Conservation (phyloP, 2,113 vertebrate species). For the Tiliqua scincoides region DNA sequence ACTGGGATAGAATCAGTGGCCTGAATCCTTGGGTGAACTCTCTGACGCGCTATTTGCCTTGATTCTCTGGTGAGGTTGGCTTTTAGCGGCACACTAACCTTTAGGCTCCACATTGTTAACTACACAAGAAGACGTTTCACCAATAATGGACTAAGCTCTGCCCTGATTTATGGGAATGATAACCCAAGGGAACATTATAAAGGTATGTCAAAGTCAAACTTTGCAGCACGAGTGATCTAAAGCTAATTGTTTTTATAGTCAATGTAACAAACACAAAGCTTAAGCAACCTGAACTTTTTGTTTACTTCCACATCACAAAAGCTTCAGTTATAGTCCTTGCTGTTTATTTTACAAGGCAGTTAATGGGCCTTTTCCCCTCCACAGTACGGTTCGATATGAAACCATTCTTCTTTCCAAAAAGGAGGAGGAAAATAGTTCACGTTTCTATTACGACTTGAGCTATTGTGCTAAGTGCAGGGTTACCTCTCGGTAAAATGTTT, state of each 20-base stretch:
- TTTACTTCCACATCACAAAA: slow-evolving; percentile 63
- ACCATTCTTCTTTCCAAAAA: slow-evolving; percentile 8
- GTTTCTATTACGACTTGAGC: neutral
- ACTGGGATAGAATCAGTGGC: neutral
- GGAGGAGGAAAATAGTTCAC: neutral
- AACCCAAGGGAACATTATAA: slow-evolving; percentile 24
- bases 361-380: slow-evolving; percentile 18
- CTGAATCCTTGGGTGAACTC: neutral
- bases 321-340: slow-evolving; percentile 59
- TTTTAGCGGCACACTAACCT: slow-evolving; percentile 43
- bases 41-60: slow-evolving; percentile 11
- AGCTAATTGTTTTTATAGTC: slow-evolving; percentile 76
- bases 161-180: slow-evolving; percentile 44
- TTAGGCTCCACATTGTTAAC: slow-evolving; percentile 37
- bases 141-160: neutral
- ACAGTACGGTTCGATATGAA: slow-evolving; percentile 52
- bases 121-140: slow-evolving; percentile 3
- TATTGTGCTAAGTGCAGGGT: slow-evolving; percentile 33
- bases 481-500: slow-evolving; percentile 16
- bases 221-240: slow-evolving; percentile 42
- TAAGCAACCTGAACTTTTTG: slow-evolving; percentile 61
- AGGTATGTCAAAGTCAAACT: slow-evolving; percentile 43
- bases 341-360: slow-evolving; percentile 72
- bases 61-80: slow-evolving; percentile 32
- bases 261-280: slow-evolving; percentile 67